A percentile compares a stretch with the other conserved stretches of the same genome.
Evolutionary conservation across 2,797 vertebrate species (phyloP).

Genomic region (Microcaecilia unicolor): DNA sequence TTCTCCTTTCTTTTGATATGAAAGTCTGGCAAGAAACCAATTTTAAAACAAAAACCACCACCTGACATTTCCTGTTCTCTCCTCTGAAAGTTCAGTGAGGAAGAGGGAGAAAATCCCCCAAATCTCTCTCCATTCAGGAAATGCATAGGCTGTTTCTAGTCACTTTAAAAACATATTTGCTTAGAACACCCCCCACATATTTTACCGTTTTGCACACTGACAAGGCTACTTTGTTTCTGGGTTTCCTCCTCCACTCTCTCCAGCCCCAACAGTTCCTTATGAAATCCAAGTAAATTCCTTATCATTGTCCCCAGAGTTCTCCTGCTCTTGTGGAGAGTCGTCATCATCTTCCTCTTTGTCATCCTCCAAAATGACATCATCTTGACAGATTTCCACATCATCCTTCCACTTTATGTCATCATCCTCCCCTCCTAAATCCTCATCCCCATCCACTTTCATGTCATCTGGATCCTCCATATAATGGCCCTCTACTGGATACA

Average conservation of each 20-base stretch:
- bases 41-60: no score
- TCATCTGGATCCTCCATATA: slow-evolving; percentile 74
- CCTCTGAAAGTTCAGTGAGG: no score
- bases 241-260: slow-evolving; percentile 2
- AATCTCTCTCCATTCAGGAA: no score
- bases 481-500: slow-evolving; percentile 65
- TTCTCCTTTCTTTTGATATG: no score
- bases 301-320: slow-evolving; percentile 68
- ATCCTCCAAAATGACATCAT: slow-evolving; percentile 71
- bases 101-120: no score
- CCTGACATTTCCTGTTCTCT: no score
- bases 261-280: slow-evolving; percentile 49
- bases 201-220: slow-evolving; percentile 32
- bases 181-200: no score
- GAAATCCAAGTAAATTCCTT: slow-evolving; percentile 95
- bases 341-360: slow-evolving; percentile 75
- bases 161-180: no score
- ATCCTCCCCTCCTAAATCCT: slow-evolving; percentile 68
- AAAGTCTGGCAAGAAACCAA: no score
- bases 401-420: slow-evolving; percentile 86
- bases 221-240: slow-evolving; percentile 27
- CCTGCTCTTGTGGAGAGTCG: slow-evolving; percentile 75
- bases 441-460: slow-evolving; percentile 63
- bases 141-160: no score
- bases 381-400: slow-evolving; percentile 69